A percentile compares a stretch with the other conserved stretches of the same genome.
Evolutionary conservation across 92 coral and sea anemone species (phyloP).

Genomic region (Zoanthus gigantus): DNA sequence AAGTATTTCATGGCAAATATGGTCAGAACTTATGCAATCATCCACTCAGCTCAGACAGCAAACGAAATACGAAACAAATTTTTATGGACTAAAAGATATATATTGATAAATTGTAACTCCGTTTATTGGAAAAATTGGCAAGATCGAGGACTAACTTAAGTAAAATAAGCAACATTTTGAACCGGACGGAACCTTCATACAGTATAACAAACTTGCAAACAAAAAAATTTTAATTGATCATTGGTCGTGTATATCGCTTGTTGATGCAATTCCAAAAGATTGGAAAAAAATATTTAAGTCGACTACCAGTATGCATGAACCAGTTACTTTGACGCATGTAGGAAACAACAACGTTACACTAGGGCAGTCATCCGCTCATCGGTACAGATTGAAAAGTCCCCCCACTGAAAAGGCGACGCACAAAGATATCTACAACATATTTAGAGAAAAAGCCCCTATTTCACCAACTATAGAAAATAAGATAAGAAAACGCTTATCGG

Average conservation of each 20-base stretch:
- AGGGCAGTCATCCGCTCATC: conserved; percentile 1
- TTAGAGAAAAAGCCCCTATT: neutral
- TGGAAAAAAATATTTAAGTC: conserved; percentile 4
- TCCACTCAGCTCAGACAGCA: neutral
- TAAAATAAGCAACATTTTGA: neutral
- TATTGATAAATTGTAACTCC: conserved; percentile 12
- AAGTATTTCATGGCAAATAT: neutral
- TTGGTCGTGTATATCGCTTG: conserved; percentile 5
- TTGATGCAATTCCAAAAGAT: conserved; percentile 19
- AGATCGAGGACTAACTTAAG: neutral
- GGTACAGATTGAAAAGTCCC: neutral
- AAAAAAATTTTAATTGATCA: neutral
- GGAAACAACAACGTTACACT: neutral
- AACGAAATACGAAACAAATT: neutral
- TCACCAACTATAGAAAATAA: conserved; percentile 21
- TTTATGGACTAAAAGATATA: conserved; percentile 2
- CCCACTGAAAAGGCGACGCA: neutral
- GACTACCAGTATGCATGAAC: neutral
- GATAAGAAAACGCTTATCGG: neutral
- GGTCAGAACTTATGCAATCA: too few relatives aligned
- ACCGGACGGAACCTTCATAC: neutral
- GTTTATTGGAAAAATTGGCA: conserved; percentile 20
- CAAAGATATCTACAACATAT: conserved; percentile 5
- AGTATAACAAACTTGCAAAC: neutral
- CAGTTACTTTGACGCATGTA: neutral